Conservation (phyloP, 2,888 invertebrate species). For the Portevinia maculata region DNA sequence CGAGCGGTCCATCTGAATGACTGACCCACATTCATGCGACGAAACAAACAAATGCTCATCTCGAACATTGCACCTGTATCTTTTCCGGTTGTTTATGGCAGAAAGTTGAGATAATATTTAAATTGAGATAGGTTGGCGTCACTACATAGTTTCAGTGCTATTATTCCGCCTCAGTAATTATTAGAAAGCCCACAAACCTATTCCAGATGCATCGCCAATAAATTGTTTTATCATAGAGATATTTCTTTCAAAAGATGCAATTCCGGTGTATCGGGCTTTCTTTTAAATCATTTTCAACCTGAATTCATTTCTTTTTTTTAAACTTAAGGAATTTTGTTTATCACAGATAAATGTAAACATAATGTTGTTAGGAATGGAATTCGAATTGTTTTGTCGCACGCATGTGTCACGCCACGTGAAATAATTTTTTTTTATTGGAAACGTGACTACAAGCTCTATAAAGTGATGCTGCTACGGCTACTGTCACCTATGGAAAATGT, state of each 20-base stretch:
- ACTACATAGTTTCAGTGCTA: constrained; percentile 22
- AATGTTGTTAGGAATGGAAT: constrained; percentile 12
- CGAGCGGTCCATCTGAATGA: constrained; percentile 25
- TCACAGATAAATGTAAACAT: background rate
- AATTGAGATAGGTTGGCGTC: constrained; percentile 26
- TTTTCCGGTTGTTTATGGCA: constrained; percentile 56
- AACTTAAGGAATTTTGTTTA: background rate
- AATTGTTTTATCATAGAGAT: background rate
- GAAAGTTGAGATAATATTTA: constrained; percentile 59
- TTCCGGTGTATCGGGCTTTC: background rate
- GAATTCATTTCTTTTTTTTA: background rate
- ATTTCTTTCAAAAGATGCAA: constrained; percentile 29
- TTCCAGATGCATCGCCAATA: constrained; percentile 29
- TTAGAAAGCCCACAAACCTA: constrained; percentile 51
- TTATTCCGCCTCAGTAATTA: constrained; percentile 30
- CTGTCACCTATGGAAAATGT: constrained; percentile 29
- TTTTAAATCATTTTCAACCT: background rate
- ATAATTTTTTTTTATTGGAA: constrained; percentile 16
- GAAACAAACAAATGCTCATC: constrained; percentile 57
- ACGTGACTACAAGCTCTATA: constrained; percentile 15
- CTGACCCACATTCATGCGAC: constrained; percentile 57
- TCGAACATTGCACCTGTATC: constrained; percentile 22
- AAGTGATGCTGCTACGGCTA: constrained; percentile 19
- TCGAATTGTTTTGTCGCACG: constrained; percentile 17
- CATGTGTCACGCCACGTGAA: constrained; percentile 54